Evolutionary conservation across 2,888 invertebrate species (phyloP).

Genomic region (Ganaspis brasiliensis): DNA sequence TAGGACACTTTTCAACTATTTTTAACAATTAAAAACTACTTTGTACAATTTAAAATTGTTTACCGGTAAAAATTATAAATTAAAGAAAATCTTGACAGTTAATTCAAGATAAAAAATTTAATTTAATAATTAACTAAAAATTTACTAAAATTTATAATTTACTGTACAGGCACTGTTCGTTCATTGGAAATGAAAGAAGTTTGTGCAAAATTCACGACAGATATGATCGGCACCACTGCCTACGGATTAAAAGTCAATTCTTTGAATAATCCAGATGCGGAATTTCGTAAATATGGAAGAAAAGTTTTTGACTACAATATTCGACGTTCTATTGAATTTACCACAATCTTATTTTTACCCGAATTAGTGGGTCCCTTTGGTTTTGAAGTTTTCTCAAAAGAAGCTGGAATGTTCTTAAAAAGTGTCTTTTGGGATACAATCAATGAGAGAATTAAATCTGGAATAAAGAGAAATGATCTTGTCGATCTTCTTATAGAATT

Average conservation of each 20-base stretch:
- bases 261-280: slow-evolving; percentile 78
- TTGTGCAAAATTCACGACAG: slow-evolving; percentile 74
- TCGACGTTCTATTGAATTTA: slow-evolving; percentile 76
- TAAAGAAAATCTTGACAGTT: too few relatives aligned
- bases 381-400: slow-evolving; percentile 77
- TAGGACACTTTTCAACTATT: too few relatives aligned
- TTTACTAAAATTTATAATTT: neutral
- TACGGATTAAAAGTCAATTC: slow-evolving; percentile 81
- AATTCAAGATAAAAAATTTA: neutral
- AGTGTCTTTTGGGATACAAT: slow-evolving; percentile 80
- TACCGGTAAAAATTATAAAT: too few relatives aligned
- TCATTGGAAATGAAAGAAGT: slow-evolving; percentile 72
- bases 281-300: slow-evolving; percentile 79
- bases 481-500: slow-evolving; percentile 81
- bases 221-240: slow-evolving; percentile 81
- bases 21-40: too few relatives aligned
- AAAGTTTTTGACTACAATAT: slow-evolving; percentile 77
- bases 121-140: neutral
- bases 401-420: slow-evolving; percentile 76
- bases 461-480: slow-evolving; percentile 78
- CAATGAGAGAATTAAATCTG: slow-evolving; percentile 76
- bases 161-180: slow-evolving; percentile 61
- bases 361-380: slow-evolving; percentile 74
- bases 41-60: too few relatives aligned
- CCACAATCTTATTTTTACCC: slow-evolving; percentile 80